A percentile compares a stretch with the other conserved stretches of the same genome.
These are phyloP conservation scores for Lepidocolaptes lacrymiger DNA, from an alignment of 2,797 vertebrate species.

Conservation along the genomic window DNA sequence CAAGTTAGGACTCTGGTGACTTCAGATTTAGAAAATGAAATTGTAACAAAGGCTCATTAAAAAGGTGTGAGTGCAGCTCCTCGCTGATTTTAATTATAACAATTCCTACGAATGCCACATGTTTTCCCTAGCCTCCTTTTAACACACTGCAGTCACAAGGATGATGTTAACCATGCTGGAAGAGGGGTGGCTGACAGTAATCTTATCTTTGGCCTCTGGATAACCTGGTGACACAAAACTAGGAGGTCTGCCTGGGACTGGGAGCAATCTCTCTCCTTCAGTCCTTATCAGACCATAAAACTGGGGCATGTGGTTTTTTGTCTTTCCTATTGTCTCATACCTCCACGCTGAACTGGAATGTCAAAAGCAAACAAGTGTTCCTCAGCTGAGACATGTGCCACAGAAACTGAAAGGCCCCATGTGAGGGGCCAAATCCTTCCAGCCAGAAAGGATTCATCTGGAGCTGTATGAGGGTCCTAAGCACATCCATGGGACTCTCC, in stretches of 20 bases:
- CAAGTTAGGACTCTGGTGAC: not conserved
- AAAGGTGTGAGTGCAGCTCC: not conserved
- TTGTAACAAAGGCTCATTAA: not conserved
- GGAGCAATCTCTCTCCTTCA: not conserved
- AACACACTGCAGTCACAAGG: fast-evolving
- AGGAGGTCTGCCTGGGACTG: not conserved
- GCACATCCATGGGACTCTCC: fast-evolving
- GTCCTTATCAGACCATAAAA: not conserved
- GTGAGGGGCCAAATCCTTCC: fast-evolving
- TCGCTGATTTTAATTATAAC: not conserved
- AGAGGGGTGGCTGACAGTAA: not conserved
- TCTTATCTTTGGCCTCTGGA: not conserved
- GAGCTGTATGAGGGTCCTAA: not conserved
- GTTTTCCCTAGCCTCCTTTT: not conserved
- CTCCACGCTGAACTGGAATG: not conserved
- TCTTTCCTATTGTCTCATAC: not conserved
- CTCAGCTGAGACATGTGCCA: not conserved
- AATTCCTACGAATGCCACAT: not conserved
- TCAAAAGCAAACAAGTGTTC: not conserved
- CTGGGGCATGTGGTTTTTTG: not conserved
- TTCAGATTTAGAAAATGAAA: not conserved
- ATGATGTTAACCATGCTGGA: not conserved
- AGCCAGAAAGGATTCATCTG: not conserved
- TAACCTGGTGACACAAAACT: not conserved
- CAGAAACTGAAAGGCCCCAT: not conserved